Conservation (phyloP, 2,113 vertebrate genomes). For the Chaenogobius annularis region DNA sequence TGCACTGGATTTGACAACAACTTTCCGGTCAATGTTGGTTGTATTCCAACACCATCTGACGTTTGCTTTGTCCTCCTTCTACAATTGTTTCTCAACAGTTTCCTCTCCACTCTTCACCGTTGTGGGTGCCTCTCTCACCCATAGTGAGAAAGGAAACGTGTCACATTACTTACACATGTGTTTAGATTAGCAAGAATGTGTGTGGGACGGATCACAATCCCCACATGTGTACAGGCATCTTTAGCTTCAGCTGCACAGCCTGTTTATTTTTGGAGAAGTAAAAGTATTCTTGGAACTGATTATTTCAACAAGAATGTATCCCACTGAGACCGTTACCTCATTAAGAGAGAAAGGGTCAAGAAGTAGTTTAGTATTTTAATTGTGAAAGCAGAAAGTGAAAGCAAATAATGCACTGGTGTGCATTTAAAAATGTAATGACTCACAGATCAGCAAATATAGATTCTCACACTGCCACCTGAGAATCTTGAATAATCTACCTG, state of each 20-base stretch:
- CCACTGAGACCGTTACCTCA: constrained; percentile 20
- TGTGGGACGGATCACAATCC: constrained; percentile 24
- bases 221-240: not conserved
- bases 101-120: constrained; percentile 3
- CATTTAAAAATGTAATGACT: not conserved
- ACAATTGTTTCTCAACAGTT: constrained; percentile 16
- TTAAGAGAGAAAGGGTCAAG: constrained; percentile 49
- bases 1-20: constrained; percentile 20
- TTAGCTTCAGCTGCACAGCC: not conserved
- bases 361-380: constrained; percentile 24
- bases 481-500: not conserved
- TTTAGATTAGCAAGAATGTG: constrained; percentile 50
- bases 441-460: not conserved
- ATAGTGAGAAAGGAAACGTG: constrained; percentile 50
- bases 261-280: constrained; percentile 2
- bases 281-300: not conserved
- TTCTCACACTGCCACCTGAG: not conserved
- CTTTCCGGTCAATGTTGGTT: constrained; percentile 11
- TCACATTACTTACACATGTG: constrained; percentile 38
- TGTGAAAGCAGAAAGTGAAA: not conserved
- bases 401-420: constrained; percentile 18
- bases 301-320: constrained; percentile 14
- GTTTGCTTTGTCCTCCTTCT: constrained; percentile 35
- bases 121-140: constrained; percentile 18
- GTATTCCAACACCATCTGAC: constrained; percentile 3